phyloP scores from a whole-genome alignment of 2,888 invertebrate species.

The Papilio elwesi region DNA sequence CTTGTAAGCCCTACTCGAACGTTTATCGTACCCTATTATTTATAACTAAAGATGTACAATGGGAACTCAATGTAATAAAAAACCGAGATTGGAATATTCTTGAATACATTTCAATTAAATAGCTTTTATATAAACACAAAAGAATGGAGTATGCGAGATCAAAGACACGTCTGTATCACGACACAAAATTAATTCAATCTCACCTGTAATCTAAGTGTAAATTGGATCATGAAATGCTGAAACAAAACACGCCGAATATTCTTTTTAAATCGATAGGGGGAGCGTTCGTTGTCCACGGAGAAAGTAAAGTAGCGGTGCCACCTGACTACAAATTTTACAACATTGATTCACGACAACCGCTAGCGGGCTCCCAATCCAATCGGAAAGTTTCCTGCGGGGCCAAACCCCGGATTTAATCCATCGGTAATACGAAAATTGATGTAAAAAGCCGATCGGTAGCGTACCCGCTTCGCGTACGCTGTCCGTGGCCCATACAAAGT shows the following conservation, averaged over 20 bases:
- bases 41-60: too few relatives aligned
- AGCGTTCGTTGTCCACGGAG: slow-evolving; percentile 62
- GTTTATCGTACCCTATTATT: not conserved
- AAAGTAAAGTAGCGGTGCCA: slow-evolving; percentile 65
- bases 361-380: slow-evolving; percentile 71
- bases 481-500: slow-evolving; percentile 72
- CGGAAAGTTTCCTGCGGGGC: slow-evolving; percentile 72
- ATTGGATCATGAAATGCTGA: slow-evolving; percentile 37
- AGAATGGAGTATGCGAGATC: not conserved
- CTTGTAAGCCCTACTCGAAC: too few relatives aligned
- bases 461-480: slow-evolving; percentile 54
- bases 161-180: not conserved
- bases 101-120: not conserved
- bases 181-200: slow-evolving; percentile 27
- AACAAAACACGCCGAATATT: slow-evolving; percentile 51
- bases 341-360: slow-evolving; percentile 75
- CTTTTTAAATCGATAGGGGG: slow-evolving; percentile 67
- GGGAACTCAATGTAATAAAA: too few relatives aligned
- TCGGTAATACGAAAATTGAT: slow-evolving; percentile 84
- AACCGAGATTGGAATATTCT: too few relatives aligned
- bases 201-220: slow-evolving; percentile 30
- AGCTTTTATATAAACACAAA: not conserved
- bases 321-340: slow-evolving; percentile 81
- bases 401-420: slow-evolving; percentile 81
- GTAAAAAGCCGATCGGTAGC: slow-evolving; percentile 74